Conservation (phyloP, 1,140 invertebrate species). For the Bombus haemorrhoidalis region DNA sequence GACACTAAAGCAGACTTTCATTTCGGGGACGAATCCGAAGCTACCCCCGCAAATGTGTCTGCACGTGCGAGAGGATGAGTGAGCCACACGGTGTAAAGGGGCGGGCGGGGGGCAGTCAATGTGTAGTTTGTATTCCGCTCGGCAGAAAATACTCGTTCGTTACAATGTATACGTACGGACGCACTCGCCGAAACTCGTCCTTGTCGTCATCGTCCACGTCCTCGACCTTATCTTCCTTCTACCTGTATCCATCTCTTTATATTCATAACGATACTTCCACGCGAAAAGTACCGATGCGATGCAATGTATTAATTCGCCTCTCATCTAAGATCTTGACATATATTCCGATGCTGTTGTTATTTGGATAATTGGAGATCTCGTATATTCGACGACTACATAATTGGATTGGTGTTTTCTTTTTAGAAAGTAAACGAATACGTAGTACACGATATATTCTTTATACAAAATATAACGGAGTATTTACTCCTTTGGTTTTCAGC, state of each 20-base stretch:
- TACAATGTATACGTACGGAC: conserved; percentile 58
- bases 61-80: conserved; percentile 57
- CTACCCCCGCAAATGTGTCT: conserved; percentile 66
- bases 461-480: background rate
- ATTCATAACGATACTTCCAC: conserved; percentile 63
- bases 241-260: conserved; percentile 42
- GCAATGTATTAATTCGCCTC: conserved; percentile 66
- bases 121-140: conserved; percentile 74
- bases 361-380: background rate
- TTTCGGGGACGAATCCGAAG: conserved; percentile 62
- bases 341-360: background rate
- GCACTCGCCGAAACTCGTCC: conserved; percentile 57
- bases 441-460: background rate
- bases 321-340: conserved; percentile 31
- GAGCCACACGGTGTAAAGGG: background rate
- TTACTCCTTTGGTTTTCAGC: background rate
- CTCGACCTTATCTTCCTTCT: conserved; percentile 33
- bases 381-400: background rate
- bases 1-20: conserved; percentile 60
- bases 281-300: conserved; percentile 50
- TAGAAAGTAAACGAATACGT: background rate
- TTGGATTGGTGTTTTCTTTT: background rate
- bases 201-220: conserved; percentile 40
- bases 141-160: conserved; percentile 72
- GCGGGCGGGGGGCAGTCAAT: conserved; percentile 47